Base-by-base conservation (phyloP, 1,140 invertebrate genomes). In the Dryas iulia region DNA sequence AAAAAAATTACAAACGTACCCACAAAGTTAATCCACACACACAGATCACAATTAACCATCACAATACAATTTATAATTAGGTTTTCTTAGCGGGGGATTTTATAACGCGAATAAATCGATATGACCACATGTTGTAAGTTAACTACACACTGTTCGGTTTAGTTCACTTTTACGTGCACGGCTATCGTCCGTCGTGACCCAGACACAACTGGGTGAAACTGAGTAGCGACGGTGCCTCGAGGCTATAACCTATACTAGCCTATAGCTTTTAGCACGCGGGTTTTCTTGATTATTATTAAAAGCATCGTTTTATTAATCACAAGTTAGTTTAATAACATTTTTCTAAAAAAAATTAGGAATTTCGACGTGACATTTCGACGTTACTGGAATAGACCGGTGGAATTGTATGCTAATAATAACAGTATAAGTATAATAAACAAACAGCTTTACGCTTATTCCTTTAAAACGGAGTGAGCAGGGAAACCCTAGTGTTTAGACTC, bases 41-140 rank as follows among this genome's bases (percentile, higher is more conserved):
- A 33, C 47, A 66, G 57, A 39, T 14, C 57, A 66, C 65, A 66
- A 60, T 28, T 54, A 12, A 59, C 11, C 31, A 63, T 56, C 14
- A 63, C 52, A 3, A 7, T 24, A 25, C 24, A 21, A 62, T 12
- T 26, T 67, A 59, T 61, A 60, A 61, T 30, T 56, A 61, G 26
- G 12, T 47, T 12, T 12, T 60, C 66, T 68, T 61, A 61, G 66
- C 52, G 66, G 66, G 66, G 52, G 66, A 28, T 54, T 35, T 61
- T 30, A 68, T 61, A 59, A 26, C 66, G 66, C 66, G 66, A 68
- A 68, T 68, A 68, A 56, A 68, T 68, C 30, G 47, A 68, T 60
- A 18, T n/a, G 30, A 11, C 2, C 66, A 68, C 66, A 61, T 61
- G 66, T 39, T 23, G 24, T 0, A n/a, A 0, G 7, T 28, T 28